Evolutionary conservation across 92 coral and sea anemone genomes (phyloP).

Genomic region (Epizoanthus rinbou): DNA sequence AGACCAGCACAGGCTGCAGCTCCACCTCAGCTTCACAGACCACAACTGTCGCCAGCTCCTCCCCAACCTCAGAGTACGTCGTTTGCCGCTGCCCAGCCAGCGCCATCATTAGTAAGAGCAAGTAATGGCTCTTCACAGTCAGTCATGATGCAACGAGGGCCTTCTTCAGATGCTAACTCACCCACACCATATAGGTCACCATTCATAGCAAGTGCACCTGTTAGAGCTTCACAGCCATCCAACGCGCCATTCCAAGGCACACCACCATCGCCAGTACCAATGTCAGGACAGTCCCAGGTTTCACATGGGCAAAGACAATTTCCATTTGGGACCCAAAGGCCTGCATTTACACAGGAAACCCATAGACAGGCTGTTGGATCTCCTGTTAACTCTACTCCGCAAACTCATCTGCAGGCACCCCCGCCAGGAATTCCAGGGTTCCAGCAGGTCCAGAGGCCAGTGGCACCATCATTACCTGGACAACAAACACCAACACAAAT

Average conservation of each 20-base stretch:
- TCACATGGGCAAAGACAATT: constrained; percentile 14
- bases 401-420: constrained; percentile 10
- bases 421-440: constrained; percentile 1
- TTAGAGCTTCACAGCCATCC: constrained; percentile 11
- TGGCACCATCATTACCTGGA: constrained; percentile 7
- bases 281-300: constrained; percentile 18
- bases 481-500: neutral
- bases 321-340: constrained; percentile 8
- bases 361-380: neutral
- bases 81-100: constrained; percentile 4
- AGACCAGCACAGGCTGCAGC: constrained; percentile 3
- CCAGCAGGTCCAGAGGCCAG: constrained; percentile 25
- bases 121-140: constrained; percentile 19
- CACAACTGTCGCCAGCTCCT: constrained; percentile 14
- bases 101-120: constrained; percentile 16
- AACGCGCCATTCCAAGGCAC: neutral
- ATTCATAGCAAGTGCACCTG: neutral
- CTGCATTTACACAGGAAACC: constrained; percentile 11
- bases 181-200: constrained; percentile 23
- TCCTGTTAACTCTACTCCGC: constrained; percentile 5
- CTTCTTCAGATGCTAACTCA: neutral
- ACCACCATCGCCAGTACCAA: constrained; percentile 9
- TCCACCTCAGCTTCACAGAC: constrained; percentile 21
- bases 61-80: neutral
- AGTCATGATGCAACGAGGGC: neutral